Evolutionary conservation across 2,113 vertebrate genomes (phyloP).

Genomic region (Stomatorhinus ivindoensis): DNA sequence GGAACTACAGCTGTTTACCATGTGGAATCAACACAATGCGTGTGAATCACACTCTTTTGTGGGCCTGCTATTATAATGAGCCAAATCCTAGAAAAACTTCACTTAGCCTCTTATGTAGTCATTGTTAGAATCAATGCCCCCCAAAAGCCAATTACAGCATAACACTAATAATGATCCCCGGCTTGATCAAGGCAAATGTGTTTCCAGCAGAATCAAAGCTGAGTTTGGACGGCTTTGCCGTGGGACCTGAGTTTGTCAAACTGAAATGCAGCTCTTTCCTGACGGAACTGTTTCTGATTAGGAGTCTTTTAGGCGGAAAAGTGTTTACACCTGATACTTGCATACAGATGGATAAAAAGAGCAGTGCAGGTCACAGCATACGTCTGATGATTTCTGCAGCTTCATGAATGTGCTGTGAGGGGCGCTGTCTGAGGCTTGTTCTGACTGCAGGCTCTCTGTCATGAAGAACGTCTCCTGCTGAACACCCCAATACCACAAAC

Average conservation of each 20-base stretch:
- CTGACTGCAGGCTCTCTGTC: not conserved
- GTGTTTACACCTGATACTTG: slow-evolving; percentile 14
- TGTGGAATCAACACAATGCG: not conserved
- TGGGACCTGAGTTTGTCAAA: not conserved
- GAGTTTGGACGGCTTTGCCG: not conserved
- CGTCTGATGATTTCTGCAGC: not conserved
- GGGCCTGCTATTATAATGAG: not conserved
- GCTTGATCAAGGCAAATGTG: not conserved
- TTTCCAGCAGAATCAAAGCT: not conserved
- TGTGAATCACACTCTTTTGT: not conserved
- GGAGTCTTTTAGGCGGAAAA: slow-evolving; percentile 16
- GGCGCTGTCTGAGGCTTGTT: not conserved
- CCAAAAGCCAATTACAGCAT: not conserved
- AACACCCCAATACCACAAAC: not conserved
- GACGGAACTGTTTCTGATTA: slow-evolving; percentile 2
- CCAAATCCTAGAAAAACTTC: not conserved
- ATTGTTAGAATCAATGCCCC: not conserved
- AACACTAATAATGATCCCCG: not conserved
- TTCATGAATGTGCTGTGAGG: not conserved
- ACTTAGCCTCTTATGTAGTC: not conserved
- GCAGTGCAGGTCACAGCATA: not conserved
- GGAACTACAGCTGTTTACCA: not conserved
- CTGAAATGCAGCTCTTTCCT: not conserved
- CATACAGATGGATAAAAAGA: not conserved
- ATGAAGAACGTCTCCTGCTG: not conserved